These are phyloP conservation scores for Takifugu flavidus DNA, from an alignment of 2,113 vertebrate species.

Conservation along the genomic window DNA sequence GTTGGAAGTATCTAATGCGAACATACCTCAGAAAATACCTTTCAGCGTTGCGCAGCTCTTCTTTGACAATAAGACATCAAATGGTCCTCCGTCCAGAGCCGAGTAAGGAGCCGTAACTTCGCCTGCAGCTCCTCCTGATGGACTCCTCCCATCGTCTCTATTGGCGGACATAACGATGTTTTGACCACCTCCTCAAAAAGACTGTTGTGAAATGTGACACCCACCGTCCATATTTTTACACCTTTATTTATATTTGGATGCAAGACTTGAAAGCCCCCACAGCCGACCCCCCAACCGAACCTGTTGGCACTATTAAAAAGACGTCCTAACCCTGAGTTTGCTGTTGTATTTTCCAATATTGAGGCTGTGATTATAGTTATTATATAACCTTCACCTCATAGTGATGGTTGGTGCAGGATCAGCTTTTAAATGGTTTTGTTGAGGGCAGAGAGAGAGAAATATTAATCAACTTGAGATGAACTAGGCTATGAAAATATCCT, in stretches of 20 bases:
- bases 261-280: too few species aligned
- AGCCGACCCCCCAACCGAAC: neutral
- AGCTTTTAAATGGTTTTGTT: too few species aligned
- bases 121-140: neutral
- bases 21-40: slow-evolving; percentile 41
- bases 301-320: neutral
- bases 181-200: neutral
- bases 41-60: neutral
- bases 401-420: too few species aligned
- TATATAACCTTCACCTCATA: too few species aligned
- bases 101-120: neutral
- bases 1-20: too few species aligned
- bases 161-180: slow-evolving; percentile 22
- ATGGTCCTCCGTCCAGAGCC: slow-evolving; percentile 27
- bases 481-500: too few species aligned
- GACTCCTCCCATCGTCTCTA: slow-evolving; percentile 47
- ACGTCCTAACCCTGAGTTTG: too few species aligned
- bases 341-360: too few species aligned
- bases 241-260: neutral
- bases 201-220: slow-evolving; percentile 45
- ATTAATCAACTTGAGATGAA: too few species aligned
- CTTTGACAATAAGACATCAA: slow-evolving; percentile 5
- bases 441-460: too few species aligned
- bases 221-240: neutral
- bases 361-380: too few species aligned